phyloP scores from a whole-genome alignment of 2,113 vertebrate species.

The Elgaria multicarinata region DNA sequence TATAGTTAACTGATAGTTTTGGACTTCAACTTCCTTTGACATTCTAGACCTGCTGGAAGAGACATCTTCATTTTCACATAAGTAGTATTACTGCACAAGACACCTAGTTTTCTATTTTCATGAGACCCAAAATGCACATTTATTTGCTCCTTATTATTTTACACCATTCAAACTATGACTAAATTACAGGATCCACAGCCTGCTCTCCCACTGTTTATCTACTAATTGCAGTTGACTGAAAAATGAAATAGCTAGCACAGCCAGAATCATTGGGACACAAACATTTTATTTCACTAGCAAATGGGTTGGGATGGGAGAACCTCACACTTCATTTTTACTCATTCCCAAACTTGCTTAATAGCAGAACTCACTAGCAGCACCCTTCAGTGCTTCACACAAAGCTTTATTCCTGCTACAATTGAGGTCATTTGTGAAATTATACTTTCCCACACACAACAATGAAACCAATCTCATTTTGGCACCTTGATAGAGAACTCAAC shows the following conservation, averaged over 20 bases:
- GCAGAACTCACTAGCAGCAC: neutral
- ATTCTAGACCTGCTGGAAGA: neutral
- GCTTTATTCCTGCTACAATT: slow-evolving; percentile 3
- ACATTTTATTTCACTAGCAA: slow-evolving; percentile 29
- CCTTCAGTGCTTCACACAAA: neutral
- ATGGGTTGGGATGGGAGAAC: neutral
- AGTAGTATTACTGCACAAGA: neutral
- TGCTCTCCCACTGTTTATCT: neutral
- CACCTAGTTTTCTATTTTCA: neutral
- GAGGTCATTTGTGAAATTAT: neutral
- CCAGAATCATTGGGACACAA: slow-evolving; percentile 9
- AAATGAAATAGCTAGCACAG: neutral
- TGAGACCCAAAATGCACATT: neutral
- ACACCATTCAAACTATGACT: neutral
- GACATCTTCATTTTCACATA: neutral
- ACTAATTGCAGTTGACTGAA: neutral
- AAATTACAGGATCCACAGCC: neutral
- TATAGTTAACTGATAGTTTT: neutral
- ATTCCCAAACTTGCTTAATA: neutral
- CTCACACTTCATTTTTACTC: neutral
- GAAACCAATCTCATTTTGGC: neutral
- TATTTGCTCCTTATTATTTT: neutral
- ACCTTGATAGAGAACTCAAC: neutral
- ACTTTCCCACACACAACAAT: neutral
- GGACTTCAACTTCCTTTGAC: neutral